phyloP scores from a whole-genome alignment of 2,888 invertebrate genomes.

The Drosophila gaucha region DNA sequence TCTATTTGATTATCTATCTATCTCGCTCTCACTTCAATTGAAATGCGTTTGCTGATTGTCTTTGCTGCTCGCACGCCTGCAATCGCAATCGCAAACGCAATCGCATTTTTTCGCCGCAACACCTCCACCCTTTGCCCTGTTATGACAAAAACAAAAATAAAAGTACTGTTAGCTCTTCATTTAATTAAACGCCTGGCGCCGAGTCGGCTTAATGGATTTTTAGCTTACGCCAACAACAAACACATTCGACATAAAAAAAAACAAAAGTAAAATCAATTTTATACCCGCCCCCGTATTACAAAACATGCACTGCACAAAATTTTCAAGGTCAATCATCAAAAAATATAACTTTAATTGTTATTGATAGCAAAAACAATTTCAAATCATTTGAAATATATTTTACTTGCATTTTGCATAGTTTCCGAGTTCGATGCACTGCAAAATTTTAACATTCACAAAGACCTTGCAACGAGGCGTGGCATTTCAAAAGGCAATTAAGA shows the following conservation, averaged over 20 bases:
- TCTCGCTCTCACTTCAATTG: slow-evolving; percentile 48
- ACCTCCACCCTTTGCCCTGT: slow-evolving; percentile 18
- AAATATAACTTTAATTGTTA: background rate
- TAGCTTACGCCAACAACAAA: slow-evolving; percentile 30
- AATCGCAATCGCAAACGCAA: slow-evolving; percentile 29
- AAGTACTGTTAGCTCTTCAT: slow-evolving; percentile 36
- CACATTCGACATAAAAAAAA: slow-evolving; percentile 5
- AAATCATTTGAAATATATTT: slow-evolving; percentile 7
- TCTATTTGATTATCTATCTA: slow-evolving; percentile 47
- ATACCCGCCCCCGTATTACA: background rate
- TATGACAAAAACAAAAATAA: slow-evolving; percentile 18
- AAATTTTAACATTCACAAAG: slow-evolving; percentile 9
- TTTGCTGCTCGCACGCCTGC: slow-evolving; percentile 31
- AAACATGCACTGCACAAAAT: slow-evolving; percentile 28
- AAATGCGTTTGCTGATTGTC: slow-evolving; percentile 55
- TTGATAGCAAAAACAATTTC: slow-evolving; percentile 13
- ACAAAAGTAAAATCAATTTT: slow-evolving; percentile 20
- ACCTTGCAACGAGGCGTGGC: slow-evolving; percentile 24
- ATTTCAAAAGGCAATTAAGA: background rate
- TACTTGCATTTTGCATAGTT: slow-evolving; percentile 34
- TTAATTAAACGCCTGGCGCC: slow-evolving; percentile 48
- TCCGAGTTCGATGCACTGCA: slow-evolving; percentile 55
- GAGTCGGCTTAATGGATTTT: slow-evolving; percentile 51
- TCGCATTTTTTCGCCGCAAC: background rate
- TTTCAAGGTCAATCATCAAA: background rate